Conservation (phyloP, 1,140 invertebrate species). For the Plectrocnemia conspersa region DNA sequence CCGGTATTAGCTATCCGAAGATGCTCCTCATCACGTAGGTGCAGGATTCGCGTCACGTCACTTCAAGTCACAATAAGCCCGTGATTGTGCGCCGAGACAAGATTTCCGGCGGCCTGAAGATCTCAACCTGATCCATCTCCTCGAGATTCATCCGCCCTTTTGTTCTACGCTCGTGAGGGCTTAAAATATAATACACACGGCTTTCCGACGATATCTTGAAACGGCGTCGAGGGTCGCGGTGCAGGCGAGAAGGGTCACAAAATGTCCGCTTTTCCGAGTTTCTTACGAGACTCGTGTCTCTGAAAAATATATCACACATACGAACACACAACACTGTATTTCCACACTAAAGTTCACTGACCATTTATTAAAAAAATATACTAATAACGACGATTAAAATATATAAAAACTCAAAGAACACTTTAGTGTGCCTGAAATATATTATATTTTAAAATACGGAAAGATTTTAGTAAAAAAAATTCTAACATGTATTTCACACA, state of each 20-base stretch:
- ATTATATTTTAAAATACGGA: too few species aligned
- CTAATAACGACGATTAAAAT: too few species aligned
- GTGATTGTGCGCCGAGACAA: background rate
- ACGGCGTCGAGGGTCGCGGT: background rate
- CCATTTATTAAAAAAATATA: too few species aligned
- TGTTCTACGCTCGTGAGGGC: background rate
- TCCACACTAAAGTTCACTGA: too few species aligned
- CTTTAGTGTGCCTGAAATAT: too few species aligned
- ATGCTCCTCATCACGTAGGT: background rate
- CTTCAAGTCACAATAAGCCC: conserved; percentile 7
- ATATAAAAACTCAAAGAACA: too few species aligned
- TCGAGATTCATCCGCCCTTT: background rate
- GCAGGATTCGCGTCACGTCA: conserved; percentile 6
- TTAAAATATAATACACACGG: conserved; percentile 2
- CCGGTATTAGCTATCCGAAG: too few species aligned
- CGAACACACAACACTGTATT: too few species aligned
- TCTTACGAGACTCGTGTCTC: too few species aligned
- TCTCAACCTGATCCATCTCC: background rate
- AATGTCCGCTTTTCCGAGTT: background rate
- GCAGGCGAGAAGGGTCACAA: background rate
- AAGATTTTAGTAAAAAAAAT: too few species aligned
- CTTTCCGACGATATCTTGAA: background rate
- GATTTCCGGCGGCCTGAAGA: conserved; percentile 1
- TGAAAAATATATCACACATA: too few species aligned
- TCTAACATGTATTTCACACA: too few species aligned